Percentiles rank a stretch among this genome's conserved stretches.
phyloP scores from a whole-genome alignment of 2,888 invertebrate species.

The Pardosa pseudoannulata region DNA sequence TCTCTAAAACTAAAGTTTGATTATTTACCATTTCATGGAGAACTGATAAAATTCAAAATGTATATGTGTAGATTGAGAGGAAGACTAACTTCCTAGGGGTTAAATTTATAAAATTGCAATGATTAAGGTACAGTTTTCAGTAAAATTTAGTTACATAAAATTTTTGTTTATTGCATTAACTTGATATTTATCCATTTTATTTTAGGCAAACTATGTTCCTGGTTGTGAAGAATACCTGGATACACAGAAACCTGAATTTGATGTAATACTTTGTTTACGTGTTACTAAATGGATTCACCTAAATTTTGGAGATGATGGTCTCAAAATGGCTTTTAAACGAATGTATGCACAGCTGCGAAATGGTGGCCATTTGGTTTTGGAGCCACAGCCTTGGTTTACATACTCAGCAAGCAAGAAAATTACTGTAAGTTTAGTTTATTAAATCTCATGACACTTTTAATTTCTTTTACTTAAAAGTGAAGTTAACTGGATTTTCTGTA shows the following conservation, averaged over 20 bases:
- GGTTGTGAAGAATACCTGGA: slow-evolving; percentile 89
- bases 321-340: slow-evolving; percentile 93
- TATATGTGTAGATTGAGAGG: too few relatives aligned
- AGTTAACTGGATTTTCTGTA: too few relatives aligned
- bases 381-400: slow-evolving; percentile 96
- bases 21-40: too few relatives aligned
- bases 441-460: too few relatives aligned
- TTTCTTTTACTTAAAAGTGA: too few relatives aligned
- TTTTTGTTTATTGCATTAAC: too few relatives aligned
- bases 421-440: slow-evolving; percentile 82
- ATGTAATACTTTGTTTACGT: slow-evolving; percentile 94
- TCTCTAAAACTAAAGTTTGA: too few relatives aligned
- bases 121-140: too few relatives aligned
- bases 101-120: too few relatives aligned
- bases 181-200: slow-evolving; percentile 82
- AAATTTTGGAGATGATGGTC: slow-evolving; percentile 96
- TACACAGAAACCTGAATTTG: slow-evolving; percentile 92
- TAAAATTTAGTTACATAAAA: too few relatives aligned
- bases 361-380: slow-evolving; percentile 94
- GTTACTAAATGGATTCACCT: slow-evolving; percentile 99
- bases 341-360: slow-evolving; percentile 94
- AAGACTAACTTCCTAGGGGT: too few relatives aligned
- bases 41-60: too few relatives aligned
- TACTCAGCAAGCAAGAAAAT: slow-evolving; percentile 92
- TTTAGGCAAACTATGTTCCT: slow-evolving; percentile 93